phyloP scores from a whole-genome alignment of 2,113 vertebrate genomes.

The Stictonetta naevosa region DNA sequence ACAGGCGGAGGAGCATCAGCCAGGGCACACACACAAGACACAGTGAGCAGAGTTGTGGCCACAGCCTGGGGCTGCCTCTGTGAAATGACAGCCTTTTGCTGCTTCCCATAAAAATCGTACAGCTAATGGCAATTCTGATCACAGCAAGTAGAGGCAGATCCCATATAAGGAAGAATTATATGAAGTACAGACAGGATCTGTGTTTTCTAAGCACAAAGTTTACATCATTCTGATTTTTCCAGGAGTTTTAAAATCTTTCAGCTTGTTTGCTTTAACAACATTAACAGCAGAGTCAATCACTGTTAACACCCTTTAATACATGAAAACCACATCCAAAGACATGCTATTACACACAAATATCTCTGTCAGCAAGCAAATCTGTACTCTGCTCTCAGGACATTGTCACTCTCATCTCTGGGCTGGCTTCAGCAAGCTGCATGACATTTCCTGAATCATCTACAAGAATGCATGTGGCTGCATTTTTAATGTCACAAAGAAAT shows the following conservation, averaged over 20 bases:
- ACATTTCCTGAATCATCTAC: neutral
- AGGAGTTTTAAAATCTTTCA: neutral
- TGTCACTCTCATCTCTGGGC: neutral
- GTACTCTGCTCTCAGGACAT: neutral
- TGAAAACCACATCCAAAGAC: neutral
- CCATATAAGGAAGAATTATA: neutral
- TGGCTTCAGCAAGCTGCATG: neutral
- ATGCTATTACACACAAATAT: neutral
- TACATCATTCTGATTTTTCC: neutral
- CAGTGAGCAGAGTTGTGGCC: neutral
- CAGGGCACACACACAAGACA: neutral
- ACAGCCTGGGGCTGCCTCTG: neutral
- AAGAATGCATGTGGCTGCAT: neutral
- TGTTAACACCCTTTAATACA: neutral
- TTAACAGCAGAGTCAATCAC: neutral
- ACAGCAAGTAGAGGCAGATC: neutral
- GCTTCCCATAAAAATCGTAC: neutral
- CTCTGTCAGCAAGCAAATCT: neutral
- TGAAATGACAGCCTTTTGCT: neutral
- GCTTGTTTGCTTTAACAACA: neutral
- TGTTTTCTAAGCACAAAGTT: neutral
- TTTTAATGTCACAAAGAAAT: neutral
- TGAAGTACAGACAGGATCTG: neutral
- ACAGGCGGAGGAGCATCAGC: neutral
- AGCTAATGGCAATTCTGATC: neutral